A percentile compares a stretch with the other conserved stretches of the same genome.
Conservation (phyloP, 2,888 invertebrate species). For the Carabus problematicus region DNA sequence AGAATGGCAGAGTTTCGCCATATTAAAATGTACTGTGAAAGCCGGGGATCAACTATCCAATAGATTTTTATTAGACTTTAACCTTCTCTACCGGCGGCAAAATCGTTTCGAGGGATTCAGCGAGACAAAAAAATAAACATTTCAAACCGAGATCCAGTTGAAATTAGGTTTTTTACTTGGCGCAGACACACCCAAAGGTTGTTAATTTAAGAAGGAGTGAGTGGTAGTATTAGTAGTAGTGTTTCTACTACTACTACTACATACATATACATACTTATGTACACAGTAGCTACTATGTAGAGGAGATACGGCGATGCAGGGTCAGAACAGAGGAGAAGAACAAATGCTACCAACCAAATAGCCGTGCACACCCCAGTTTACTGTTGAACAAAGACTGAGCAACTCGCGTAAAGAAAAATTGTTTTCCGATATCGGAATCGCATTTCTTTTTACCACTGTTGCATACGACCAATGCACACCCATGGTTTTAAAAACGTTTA, state of each 20-base stretch:
- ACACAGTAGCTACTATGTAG: not conserved
- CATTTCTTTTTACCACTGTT: constrained; percentile 48
- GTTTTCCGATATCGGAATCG: constrained; percentile 61
- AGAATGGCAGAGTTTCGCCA: not conserved
- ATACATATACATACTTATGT: not conserved
- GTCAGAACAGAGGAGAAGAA: constrained; percentile 1
- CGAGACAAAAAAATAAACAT: constrained; percentile 34
- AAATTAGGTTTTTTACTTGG: constrained; percentile 41
- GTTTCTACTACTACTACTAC: not conserved
- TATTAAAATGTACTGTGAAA: constrained; percentile 33
- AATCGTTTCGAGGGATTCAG: not conserved
- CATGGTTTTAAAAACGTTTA: constrained; percentile 41
- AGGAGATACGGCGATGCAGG: too few species aligned
- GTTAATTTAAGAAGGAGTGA: constrained; percentile 37
- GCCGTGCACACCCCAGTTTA: constrained; percentile 18
- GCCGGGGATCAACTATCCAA: constrained; percentile 33
- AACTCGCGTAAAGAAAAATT: constrained; percentile 59
- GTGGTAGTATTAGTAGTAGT: not conserved
- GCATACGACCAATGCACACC: constrained; percentile 29
- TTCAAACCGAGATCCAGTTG: constrained; percentile 36
- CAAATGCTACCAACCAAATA: constrained; percentile 22
- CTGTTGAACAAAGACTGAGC: constrained; percentile 41
- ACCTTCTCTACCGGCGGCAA: constrained; percentile 17
- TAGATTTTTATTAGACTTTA: constrained; percentile 37
- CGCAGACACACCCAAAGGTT: constrained; percentile 39